Evolutionary conservation across 2,797 vertebrate species (phyloP).

Genomic region (Poeciliopsis infans): DNA sequence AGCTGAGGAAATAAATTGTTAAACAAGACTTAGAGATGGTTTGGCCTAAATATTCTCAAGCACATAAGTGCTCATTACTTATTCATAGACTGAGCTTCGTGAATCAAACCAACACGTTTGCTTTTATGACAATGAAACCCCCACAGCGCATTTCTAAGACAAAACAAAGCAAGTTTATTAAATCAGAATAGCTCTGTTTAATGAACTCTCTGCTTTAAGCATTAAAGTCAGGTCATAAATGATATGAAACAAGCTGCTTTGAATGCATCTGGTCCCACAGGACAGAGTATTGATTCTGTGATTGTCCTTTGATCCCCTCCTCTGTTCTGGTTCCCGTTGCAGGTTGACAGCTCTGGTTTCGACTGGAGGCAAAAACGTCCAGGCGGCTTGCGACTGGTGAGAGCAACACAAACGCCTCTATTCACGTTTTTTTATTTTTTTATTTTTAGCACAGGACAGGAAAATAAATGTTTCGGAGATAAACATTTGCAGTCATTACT

Average conservation of each 20-base stretch:
- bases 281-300: conserved; percentile 76
- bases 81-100: conserved; percentile 9
- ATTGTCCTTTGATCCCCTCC: conserved; percentile 65
- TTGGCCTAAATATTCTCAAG: neutral
- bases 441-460: conserved; percentile 13
- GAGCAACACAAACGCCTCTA: conserved; percentile 49
- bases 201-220: conserved; percentile 25
- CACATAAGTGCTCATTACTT: neutral
- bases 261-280: conserved; percentile 67
- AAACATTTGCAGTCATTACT: conserved; percentile 11
- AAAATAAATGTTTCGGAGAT: conserved; percentile 18
- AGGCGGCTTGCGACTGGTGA: conserved; percentile 99
- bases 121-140: conserved; percentile 5
- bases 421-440: neutral
- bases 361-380: conserved; percentile 95
- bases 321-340: conserved; percentile 55
- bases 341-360: conserved; percentile 97
- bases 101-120: neutral
- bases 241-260: conserved; percentile 28
- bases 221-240: conserved; percentile 26
- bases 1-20: conserved; percentile 33
- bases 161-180: conserved; percentile 10
- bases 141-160: conserved; percentile 10
- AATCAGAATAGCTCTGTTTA: conserved; percentile 11
- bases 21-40: conserved; percentile 13